phyloP scores from a whole-genome alignment of 2,888 invertebrate species.

The Nyleta sp. region DNA sequence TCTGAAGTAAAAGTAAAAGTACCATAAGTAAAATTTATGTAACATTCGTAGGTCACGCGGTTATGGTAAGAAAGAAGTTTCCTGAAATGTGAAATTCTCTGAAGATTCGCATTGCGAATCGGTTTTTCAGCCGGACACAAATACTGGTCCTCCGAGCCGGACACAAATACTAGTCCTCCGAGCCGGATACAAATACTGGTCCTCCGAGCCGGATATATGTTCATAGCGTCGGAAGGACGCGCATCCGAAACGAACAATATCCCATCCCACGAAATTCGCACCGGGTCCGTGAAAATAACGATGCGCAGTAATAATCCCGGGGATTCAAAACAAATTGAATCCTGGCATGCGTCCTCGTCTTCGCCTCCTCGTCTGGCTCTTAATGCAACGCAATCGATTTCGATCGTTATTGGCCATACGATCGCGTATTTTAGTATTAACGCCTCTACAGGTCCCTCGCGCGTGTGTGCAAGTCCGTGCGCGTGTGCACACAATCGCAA shows the following conservation, averaged over 20 bases:
- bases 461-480: conserved; percentile 8
- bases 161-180: too few species aligned
- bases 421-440: conserved; percentile 68
- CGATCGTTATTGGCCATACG: conserved; percentile 58
- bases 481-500: conserved; percentile 12
- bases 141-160: not conserved
- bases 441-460: conserved; percentile 55
- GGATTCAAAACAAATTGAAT: conserved; percentile 59
- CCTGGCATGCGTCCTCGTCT: conserved; percentile 41
- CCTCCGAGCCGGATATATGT: too few species aligned
- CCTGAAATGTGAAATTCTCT: too few species aligned
- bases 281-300: conserved; percentile 53
- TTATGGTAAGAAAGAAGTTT: too few species aligned
- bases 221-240: not conserved
- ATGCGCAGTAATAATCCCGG: too few species aligned
- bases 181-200: not conserved
- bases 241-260: conserved; percentile 13
- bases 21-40: not conserved
- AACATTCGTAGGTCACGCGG: too few species aligned
- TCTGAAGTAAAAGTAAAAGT: conserved; percentile 12
- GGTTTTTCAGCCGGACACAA: too few species aligned
- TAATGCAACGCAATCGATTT: conserved; percentile 62
- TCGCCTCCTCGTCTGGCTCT: conserved; percentile 29
- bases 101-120: too few species aligned
- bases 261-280: conserved; percentile 33